Base-by-base conservation (phyloP, 2,888 invertebrate genomes). In the Gisinianus flammeolus region DNA sequence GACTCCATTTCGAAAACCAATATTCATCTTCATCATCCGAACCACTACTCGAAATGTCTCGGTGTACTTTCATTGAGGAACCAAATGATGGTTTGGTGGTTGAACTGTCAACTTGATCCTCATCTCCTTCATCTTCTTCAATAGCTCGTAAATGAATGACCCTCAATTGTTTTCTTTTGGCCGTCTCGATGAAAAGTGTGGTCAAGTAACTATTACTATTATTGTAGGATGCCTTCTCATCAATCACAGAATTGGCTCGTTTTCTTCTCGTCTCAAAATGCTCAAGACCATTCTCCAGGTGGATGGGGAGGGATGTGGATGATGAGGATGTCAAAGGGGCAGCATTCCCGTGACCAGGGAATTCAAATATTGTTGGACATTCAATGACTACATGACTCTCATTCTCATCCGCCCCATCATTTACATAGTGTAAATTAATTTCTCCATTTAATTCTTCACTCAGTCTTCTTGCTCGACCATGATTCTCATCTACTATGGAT, bases 1-100 rank as follows among this genome's bases (percentile, higher is more conserved):
- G 86, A 81, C 87, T 88, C 88, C 88, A 88, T 83, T 87, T 86
- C 22, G 87, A 87, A 84, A 89, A 89, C 88, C 88, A 89, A 81
- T 89, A 89, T 80, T 88, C 88, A 81, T 88, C 89, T 28, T 87
- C 84, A n/a, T 82, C 82, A 10, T 84, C 78, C 6, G 66, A 66
- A 24, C 52, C 12, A 56, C 78, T 72, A 68, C 62, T 74, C 24
- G 22, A 67, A 35, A 12, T 31, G 30, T 31, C 24, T 26, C n/a
- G n/a, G 19, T 44, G 44, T 44, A 16, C 1, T 19, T 19, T 44
- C 19, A 16, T 2, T n/a, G n/a, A n/a, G n/a, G n/a, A n/a, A 44
- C 52, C 52, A 16, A 44, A 16, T 10, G 22, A 24, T 10, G 58
- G 3, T 1, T 26, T 26, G 0, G 19, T 31, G 31, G 19, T 26